Evolutionary conservation across 2,797 vertebrate genomes (phyloP).

Genomic region (Bufotes viridis): DNA sequence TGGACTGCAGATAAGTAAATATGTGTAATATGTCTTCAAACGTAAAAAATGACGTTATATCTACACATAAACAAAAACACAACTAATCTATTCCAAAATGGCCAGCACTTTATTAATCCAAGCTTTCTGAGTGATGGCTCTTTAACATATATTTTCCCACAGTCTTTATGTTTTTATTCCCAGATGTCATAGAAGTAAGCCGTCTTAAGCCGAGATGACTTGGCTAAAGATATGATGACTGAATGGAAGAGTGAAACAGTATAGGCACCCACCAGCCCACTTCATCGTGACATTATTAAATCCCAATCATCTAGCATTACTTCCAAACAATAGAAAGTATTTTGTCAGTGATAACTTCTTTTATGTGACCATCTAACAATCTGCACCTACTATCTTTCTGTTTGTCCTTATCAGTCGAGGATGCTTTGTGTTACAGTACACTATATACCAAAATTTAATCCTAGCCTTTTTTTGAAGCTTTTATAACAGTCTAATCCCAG

Average conservation of each 20-base stretch:
- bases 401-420: conserved; percentile 47
- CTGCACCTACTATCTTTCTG: conserved; percentile 49
- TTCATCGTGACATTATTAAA: conserved; percentile 36
- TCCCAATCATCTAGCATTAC: conserved; percentile 55
- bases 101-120: conserved; percentile 22
- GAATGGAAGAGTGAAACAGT: conserved; percentile 55
- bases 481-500: conserved; percentile 48
- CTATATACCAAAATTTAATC: conserved; percentile 54
- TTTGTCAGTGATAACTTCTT: conserved; percentile 54
- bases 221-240: conserved; percentile 44
- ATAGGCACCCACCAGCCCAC: conserved; percentile 32
- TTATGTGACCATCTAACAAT: conserved; percentile 55
- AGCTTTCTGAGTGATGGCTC: conserved; percentile 23
- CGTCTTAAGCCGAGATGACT: conserved; percentile 49
- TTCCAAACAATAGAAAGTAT: conserved; percentile 49
- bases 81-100: neutral
- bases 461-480: conserved; percentile 49
- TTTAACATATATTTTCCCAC: conserved; percentile 50
- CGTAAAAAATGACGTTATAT: too few relatives aligned
- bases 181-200: conserved; percentile 32
- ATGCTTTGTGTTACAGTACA: conserved; percentile 46
- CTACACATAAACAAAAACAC: neutral
- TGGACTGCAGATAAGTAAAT: too few relatives aligned
- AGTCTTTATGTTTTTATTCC: conserved; percentile 45
- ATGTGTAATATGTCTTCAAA: too few relatives aligned